phyloP scores from a whole-genome alignment of 1,140 invertebrate genomes.

The Halyomorpha halys region DNA sequence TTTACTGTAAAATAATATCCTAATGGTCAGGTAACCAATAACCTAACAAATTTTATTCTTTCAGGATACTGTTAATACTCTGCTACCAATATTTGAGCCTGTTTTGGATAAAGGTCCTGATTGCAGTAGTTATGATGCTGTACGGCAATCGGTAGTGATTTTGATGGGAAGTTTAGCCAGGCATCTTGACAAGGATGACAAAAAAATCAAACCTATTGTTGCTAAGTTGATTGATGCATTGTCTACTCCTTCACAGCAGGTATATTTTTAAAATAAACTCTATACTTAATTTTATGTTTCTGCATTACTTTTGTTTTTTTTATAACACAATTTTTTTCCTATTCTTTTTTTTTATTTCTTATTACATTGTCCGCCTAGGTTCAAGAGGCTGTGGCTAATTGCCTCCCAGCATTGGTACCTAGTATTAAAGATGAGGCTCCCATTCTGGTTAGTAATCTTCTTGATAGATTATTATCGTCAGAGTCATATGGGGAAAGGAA shows the following conservation, averaged over 20 bases:
- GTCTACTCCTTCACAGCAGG: conserved; percentile 90
- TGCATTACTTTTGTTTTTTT: too few species aligned
- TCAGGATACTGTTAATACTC: conserved; percentile 51
- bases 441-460: conserved; percentile 73
- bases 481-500: conserved; percentile 95
- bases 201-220: conserved; percentile 83
- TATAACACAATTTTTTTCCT: neutral
- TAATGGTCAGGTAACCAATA: too few species aligned
- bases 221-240: conserved; percentile 80
- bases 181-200: conserved; percentile 85
- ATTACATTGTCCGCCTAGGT: conserved; percentile 46
- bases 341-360: neutral
- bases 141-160: conserved; percentile 90
- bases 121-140: conserved; percentile 80
- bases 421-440: conserved; percentile 84
- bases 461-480: conserved; percentile 80
- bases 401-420: conserved; percentile 84
- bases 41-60: conserved; percentile 20
- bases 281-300: too few species aligned
- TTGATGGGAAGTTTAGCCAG: conserved; percentile 91
- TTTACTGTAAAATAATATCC: too few species aligned
- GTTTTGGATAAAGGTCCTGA: conserved; percentile 84
- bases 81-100: conserved; percentile 81
- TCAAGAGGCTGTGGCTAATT: conserved; percentile 95
- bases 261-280: conserved; percentile 33